Conservation (phyloP, 92 coral and sea anemone genomes). For the Phenganax subtilis region DNA sequence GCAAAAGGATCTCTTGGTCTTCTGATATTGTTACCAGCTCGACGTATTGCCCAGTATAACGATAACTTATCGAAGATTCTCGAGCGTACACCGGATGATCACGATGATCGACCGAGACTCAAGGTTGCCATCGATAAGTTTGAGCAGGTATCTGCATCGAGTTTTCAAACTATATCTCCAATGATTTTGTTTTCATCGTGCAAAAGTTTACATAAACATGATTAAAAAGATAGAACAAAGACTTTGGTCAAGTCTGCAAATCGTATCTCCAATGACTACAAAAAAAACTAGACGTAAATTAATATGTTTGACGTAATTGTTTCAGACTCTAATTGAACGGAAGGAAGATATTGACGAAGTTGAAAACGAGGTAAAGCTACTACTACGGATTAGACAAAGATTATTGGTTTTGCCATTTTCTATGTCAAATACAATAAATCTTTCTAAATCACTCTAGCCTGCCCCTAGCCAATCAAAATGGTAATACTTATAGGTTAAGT, state of each 20-base stretch:
- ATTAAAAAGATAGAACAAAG: too few relatives aligned
- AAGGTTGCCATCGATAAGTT: conserved; percentile 68
- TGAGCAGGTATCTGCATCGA: conserved; percentile 54
- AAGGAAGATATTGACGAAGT: conserved; percentile 37
- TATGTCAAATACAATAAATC: background rate
- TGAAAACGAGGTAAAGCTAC: conserved; percentile 24
- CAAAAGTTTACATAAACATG: too few relatives aligned
- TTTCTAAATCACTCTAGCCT: background rate
- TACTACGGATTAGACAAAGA: too few relatives aligned
- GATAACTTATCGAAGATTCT: conserved; percentile 64
- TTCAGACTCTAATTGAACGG: conserved; percentile 20
- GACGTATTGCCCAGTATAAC: conserved; percentile 82
- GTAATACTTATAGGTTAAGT: background rate
- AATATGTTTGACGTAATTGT: background rate
- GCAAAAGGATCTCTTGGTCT: conserved; percentile 69
- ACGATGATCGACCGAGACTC: conserved; percentile 73
- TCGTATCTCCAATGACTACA: too few relatives aligned
- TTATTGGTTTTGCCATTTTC: too few relatives aligned
- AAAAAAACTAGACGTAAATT: too few relatives aligned
- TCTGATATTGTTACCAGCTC: conserved; percentile 76
- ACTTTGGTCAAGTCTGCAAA: too few relatives aligned
- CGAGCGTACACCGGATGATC: conserved; percentile 90
- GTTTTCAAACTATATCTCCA: too few relatives aligned
- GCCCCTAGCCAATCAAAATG: background rate
- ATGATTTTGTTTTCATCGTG: too few relatives aligned